Evolutionary conservation across 2,797 vertebrate genomes (phyloP).

Genomic region (Varecia variegata): DNA sequence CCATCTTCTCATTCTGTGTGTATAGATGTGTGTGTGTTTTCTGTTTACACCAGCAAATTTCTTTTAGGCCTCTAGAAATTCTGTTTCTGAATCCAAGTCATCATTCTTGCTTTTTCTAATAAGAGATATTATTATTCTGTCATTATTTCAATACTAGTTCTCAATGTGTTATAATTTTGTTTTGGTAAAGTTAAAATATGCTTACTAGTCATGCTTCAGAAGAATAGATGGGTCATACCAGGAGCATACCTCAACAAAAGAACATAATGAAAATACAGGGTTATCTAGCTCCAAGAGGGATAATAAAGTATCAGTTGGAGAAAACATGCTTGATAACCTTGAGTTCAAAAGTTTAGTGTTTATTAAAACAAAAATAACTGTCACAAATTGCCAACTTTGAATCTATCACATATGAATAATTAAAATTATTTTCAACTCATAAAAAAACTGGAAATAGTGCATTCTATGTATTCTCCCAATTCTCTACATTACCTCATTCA

Average conservation of each 20-base stretch:
- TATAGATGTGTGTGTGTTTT: not conserved
- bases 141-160: not conserved
- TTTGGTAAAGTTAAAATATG: not conserved
- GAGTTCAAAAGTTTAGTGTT: not conserved
- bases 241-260: not conserved
- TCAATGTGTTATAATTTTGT: not conserved
- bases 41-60: not conserved
- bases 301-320: not conserved
- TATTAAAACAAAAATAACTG: not conserved
- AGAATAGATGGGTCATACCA: not conserved
- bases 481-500: not conserved
- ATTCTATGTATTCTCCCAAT: not conserved
- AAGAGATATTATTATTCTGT: not conserved
- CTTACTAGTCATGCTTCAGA: not conserved
- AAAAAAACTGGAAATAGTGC: not conserved
- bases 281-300: not conserved
- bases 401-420: not conserved
- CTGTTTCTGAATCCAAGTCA: not conserved
- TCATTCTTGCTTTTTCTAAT: not conserved
- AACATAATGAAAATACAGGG: not conserved
- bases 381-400: not conserved
- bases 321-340: not conserved
- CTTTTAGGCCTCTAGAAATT: not conserved
- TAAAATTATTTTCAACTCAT: not conserved
- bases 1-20: not conserved